Percentiles rank a stretch among this genome's conserved stretches.
Evolutionary conservation across 2,888 invertebrate species (phyloP).

Genomic region (Onchidella celtica): DNA sequence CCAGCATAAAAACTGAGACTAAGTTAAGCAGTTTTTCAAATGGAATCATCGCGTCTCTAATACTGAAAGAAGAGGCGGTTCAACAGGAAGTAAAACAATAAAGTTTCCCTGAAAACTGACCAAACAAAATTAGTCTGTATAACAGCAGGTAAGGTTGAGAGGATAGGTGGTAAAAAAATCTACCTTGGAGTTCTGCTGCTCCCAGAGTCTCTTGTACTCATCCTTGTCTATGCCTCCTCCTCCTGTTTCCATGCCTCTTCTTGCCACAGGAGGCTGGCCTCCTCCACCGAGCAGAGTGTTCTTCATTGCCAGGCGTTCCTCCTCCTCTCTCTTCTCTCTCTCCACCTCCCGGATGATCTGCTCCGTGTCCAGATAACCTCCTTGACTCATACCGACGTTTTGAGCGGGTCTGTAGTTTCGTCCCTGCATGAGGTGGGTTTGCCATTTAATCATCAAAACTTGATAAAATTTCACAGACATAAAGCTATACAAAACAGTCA

Average conservation of each 20-base stretch:
- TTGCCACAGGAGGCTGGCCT: background rate
- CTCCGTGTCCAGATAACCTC: slow-evolving; percentile 25
- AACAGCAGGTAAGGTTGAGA: no score
- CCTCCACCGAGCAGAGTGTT: slow-evolving; percentile 8
- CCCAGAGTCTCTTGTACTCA: slow-evolving; percentile 21
- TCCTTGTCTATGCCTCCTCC: slow-evolving; percentile 10
- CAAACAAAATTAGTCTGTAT: no score
- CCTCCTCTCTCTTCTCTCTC: slow-evolving; percentile 36
- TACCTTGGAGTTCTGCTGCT: slow-evolving; percentile 26
- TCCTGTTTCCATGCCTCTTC: background rate
- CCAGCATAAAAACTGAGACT: no score
- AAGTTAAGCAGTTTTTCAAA: no score
- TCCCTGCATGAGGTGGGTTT: background rate
- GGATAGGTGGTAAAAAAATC: no score
- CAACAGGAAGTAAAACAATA: no score
- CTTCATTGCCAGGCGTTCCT: background rate
- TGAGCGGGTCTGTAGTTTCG: slow-evolving; percentile 18
- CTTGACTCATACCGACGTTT: slow-evolving; percentile 16
- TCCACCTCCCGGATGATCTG: slow-evolving; percentile 42
- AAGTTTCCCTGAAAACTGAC: no score
- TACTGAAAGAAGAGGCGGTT: no score
- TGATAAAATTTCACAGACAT: no score
- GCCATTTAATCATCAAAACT: no score
- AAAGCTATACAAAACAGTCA: no score
- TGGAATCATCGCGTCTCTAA: no score